Conservation (phyloP, 2,797 vertebrate genomes). For the Acipenser ruthenus region DNA sequence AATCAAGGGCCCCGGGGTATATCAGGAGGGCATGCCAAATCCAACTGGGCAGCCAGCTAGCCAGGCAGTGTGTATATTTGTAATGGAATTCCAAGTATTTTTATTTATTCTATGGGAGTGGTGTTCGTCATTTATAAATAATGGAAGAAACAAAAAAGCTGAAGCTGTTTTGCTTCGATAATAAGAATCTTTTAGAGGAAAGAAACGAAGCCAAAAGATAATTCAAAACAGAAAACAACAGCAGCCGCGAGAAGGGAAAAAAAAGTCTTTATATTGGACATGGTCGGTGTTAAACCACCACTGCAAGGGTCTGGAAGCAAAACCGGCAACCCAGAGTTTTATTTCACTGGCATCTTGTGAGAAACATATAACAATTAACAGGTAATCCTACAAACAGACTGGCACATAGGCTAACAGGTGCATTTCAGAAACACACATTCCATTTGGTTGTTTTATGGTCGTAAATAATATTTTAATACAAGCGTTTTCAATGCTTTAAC, state of each 20-base stretch:
- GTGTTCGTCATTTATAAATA: neutral
- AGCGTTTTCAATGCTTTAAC: neutral
- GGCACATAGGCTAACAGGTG: too few species aligned
- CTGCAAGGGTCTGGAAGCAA: neutral
- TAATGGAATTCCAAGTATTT: neutral
- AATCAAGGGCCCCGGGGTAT: too few species aligned
- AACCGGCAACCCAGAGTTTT: neutral
- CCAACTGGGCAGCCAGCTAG: too few species aligned
- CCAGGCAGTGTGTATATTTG: neutral
- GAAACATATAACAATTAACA: neutral
- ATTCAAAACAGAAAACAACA: slow-evolving; percentile 2
- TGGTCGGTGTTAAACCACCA: neutral
- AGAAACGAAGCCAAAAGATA: slow-evolving; percentile 1
- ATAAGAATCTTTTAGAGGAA: neutral
- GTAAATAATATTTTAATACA: neutral
- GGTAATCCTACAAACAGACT: neutral
- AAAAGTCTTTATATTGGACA: neutral
- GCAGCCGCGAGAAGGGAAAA: neutral
- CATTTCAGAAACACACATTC: neutral
- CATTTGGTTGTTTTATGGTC: neutral
- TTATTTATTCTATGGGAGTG: neutral
- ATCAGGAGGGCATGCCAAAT: too few species aligned
- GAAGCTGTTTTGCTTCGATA: neutral
- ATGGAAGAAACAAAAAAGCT: neutral
- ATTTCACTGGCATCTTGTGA: neutral